A percentile compares a stretch with the other conserved stretches of the same genome.
Conservation (phyloP, 2,888 invertebrate genomes). For the Salpingus planirostris region DNA sequence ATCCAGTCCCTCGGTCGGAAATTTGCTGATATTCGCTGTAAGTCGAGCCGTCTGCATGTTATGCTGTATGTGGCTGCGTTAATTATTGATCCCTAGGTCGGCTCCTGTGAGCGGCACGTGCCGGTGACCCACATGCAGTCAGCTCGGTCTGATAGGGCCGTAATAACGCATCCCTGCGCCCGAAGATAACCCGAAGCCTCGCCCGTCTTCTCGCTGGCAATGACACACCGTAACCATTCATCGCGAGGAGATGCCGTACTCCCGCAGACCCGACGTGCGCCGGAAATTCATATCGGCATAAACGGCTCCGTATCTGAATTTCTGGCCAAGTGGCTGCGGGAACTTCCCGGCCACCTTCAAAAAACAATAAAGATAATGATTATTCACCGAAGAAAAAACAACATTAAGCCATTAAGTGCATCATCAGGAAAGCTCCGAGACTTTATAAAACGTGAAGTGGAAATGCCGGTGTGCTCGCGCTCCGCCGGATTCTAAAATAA, state of each 20-base stretch:
- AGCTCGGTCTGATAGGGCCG: background rate
- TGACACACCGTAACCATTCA: conserved; percentile 8
- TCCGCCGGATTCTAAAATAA: conserved; percentile 25
- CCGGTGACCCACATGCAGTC: conserved; percentile 5
- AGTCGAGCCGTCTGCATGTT: no score
- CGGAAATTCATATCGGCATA: conserved; percentile 6
- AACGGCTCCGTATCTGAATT: conserved; percentile 2
- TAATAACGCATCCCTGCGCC: conserved; percentile 3
- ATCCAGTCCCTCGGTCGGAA: no score
- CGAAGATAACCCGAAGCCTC: conserved; percentile 8
- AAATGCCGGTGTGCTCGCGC: conserved; percentile 10
- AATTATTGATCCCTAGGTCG: no score
- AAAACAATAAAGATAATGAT: conserved; percentile 18
- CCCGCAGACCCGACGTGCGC: background rate
- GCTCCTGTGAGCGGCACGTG: conserved; percentile 8
- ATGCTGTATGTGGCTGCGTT: no score
- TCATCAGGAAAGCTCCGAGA: conserved; percentile 16
- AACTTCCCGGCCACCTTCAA: conserved; percentile 2
- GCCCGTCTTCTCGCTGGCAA: conserved; percentile 2
- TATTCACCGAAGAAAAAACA: conserved; percentile 10
- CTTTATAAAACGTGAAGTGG: conserved; percentile 20
- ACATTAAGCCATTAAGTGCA: conserved; percentile 19
- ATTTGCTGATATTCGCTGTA: no score
- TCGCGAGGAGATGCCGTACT: conserved; percentile 1
- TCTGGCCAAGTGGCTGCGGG: background rate